Evolutionary conservation across 2,797 vertebrate species (phyloP), one percentile per base, ranked within the genome.

Genomic region (Chrysocyon brachyurus): DNA sequence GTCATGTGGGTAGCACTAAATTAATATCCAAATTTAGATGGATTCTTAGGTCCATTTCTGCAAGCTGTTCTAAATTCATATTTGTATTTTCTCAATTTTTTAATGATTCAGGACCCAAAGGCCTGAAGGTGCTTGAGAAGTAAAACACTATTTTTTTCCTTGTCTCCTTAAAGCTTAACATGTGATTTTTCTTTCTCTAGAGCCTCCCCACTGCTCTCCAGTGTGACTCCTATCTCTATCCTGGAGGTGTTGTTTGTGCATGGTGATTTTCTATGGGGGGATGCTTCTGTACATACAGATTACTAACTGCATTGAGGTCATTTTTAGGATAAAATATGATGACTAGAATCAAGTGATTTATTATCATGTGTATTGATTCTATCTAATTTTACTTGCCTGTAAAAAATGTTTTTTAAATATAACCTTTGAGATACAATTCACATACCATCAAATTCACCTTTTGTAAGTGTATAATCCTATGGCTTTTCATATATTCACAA

Each of bases 271-370:
- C 66, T 94, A 8, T 87, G 72, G 95, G 12, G 6, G 22, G 9
- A 56, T 56, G 7, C 16, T 93, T 87, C 59, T 64, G 31, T 78
- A 59, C 68, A 68, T 6, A 70, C n/a, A 93, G 63, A 63, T 33
- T 85, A 86, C 57, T 70, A 59, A 84, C 24, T 40, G 3, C 24
- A 61, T 21, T 49, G 24, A 70, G 5, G 5, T 26, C 46, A 79
- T 54, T 93, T 94, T 96, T 88, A 83, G 33, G 24, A 59, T 91
- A 59, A 94, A 72, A 61, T 49, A 68, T 33, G 46, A 83, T 64
- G 31, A 56, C 19, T 21, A 49, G 66, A 87, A 68, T 87, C 75
- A 75, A 84, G 12, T 72, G 28, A 84, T 54, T 90, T 94, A 57
- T 87, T 54, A 52, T 83, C 61, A 54, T 0, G 1, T 61, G 19